phyloP scores from a whole-genome alignment of 2,113 vertebrate species.

The Chaetura pelagica region DNA sequence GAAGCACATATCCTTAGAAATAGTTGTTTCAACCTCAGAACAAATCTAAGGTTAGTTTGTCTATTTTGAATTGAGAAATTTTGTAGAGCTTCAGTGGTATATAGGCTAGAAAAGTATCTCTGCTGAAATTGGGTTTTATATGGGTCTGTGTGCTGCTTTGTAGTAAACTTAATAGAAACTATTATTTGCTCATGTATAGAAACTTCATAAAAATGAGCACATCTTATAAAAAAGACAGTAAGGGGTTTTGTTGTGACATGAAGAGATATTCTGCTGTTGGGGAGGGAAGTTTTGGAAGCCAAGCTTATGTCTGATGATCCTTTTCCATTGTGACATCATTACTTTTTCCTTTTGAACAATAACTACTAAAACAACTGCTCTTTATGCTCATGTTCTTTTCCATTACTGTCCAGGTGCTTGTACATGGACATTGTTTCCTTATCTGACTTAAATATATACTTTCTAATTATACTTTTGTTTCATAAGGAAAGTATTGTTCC shows the following conservation, averaged over 20 bases:
- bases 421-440: neutral
- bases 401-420: constrained; percentile 16
- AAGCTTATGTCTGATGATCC: neutral
- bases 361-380: constrained; percentile 28
- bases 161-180: neutral
- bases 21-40: neutral
- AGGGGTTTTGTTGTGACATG: neutral
- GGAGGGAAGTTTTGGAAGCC: neutral
- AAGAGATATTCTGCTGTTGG: neutral
- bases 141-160: neutral
- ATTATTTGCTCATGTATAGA: neutral
- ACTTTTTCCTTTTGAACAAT: constrained; percentile 34
- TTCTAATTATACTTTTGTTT: neutral
- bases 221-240: neutral
- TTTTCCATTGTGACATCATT: constrained; percentile 40
- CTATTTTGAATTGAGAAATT: neutral
- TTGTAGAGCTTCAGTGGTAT: neutral
- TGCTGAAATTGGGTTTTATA: neutral
- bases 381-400: constrained; percentile 11
- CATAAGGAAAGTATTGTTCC: neutral
- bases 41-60: neutral
- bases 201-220: neutral
- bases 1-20: neutral
- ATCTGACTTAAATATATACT: neutral
- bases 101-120: neutral